Evolutionary conservation across 53 echinoderm and acorn worm species (phyloP), one percentile per base, ranked within the genome.

Genomic region (Echinarachnius parma): DNA sequence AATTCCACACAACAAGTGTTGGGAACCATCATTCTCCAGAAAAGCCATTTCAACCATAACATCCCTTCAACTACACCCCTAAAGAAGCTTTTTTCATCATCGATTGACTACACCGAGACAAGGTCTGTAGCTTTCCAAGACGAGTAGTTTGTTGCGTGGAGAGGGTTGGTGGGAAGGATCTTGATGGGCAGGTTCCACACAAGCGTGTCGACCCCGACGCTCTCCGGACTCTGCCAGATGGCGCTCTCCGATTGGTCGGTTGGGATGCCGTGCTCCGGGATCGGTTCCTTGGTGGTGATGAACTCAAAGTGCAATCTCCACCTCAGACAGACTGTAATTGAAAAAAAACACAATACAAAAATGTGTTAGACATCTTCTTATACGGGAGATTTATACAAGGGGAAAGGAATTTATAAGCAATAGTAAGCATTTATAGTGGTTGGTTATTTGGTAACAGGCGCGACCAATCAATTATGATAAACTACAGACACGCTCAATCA

Each of bases 171-270:
- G 9, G 98, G 98, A 29, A 98, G 52, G 48, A 98, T 98, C 74
- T 98, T 98, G 32, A 98, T 91, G 2, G 98, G 98, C 0, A 98
- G 78, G 25, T 98, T 90, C 98, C 98, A 98, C n/a, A 98, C 98
- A 7, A 98, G 67, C 1, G 91, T 98, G 52, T 98, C 98, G 11
- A 98, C 91, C n/a, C 59, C 62, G 9, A 98, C 62, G 48, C 60
- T 85, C 28, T 90, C 82, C 0, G 91, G 98, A 1, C 98, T 91
- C 75, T 98, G 98, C 98, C 98, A 98, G 47, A 91, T 56, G 50
- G 98, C 87, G 53, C 91, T 88, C 81, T 98, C 98, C 20, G 98
- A 98, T 80, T 98, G 91, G 76, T 98, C 98, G 21, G 88, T 92
- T 23, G 98, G 98, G 18, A 88, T 88, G 76, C 88, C 88, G 53